phyloP scores from a whole-genome alignment of 1,140 invertebrate species.

The Kradibia gibbosae region DNA sequence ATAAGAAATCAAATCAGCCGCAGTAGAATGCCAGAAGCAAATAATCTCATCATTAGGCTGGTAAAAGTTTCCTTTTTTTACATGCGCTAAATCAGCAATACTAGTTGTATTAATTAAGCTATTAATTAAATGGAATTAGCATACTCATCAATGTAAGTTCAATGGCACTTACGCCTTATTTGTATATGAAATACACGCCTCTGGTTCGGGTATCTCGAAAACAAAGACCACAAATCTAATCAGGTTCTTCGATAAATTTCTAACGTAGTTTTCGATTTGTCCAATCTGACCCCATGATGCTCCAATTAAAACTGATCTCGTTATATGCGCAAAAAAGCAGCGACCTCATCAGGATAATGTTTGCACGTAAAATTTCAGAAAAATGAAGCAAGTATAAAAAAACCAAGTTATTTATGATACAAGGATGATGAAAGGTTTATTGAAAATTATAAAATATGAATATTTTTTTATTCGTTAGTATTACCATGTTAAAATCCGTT shows the following conservation, averaged over 20 bases:
- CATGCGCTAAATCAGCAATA: not conserved
- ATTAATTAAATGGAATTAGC: constrained; percentile 23
- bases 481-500: too few species aligned
- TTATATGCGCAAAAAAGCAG: not conserved
- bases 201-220: not conserved
- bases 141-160: not conserved
- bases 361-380: not conserved
- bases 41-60: constrained; percentile 9
- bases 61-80: constrained; percentile 6
- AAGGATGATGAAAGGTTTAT: too few species aligned
- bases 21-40: not conserved
- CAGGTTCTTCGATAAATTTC: constrained; percentile 5
- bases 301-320: not conserved
- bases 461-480: too few species aligned
- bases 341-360: not conserved
- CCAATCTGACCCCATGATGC: not conserved
- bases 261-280: not conserved
- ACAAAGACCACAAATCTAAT: not conserved
- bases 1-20: not conserved
- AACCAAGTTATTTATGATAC: too few species aligned
- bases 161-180: not conserved
- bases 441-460: too few species aligned
- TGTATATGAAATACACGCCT: not conserved
- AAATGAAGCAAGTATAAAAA: too few species aligned
- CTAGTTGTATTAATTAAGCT: constrained; percentile 6